These are phyloP conservation scores for Salmo trutta DNA, from an alignment of 2,797 vertebrate species.

Conservation along the genomic window DNA sequence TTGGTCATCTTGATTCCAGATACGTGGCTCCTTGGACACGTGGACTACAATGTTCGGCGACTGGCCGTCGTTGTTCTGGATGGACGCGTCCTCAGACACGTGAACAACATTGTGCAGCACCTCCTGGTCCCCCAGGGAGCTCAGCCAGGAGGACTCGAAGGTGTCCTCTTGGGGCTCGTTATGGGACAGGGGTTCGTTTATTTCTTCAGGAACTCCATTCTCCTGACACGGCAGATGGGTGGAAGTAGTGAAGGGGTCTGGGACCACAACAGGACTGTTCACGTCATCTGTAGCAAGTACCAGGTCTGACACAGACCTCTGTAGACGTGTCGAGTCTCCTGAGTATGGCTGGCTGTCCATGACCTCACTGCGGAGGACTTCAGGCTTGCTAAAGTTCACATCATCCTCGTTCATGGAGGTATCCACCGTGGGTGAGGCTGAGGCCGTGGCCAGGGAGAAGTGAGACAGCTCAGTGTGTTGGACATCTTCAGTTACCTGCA, in stretches of 20 bases:
- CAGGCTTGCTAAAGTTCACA: conserved; percentile 66
- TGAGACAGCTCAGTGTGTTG: conserved; percentile 8
- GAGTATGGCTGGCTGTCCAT: conserved; percentile 46
- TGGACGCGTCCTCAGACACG: conserved; percentile 50
- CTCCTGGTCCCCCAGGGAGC: conserved; percentile 34
- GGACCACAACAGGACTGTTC: neutral
- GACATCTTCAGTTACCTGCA: conserved; percentile 46
- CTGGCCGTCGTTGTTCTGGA: conserved; percentile 61
- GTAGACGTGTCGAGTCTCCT: conserved; percentile 44
- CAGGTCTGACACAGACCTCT: conserved; percentile 24
- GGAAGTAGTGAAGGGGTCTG: neutral
- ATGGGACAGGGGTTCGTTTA: neutral
- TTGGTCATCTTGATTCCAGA: conserved; percentile 3
- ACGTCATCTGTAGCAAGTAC: neutral
- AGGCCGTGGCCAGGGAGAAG: neutral
- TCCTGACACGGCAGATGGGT: conserved; percentile 32
- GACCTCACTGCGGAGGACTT: conserved; percentile 40
- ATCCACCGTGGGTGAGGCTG: neutral
- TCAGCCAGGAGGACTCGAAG: conserved; percentile 54
- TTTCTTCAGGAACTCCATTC: conserved; percentile 34
- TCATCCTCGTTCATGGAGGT: conserved; percentile 13
- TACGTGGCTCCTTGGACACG: neutral
- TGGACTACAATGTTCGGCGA: conserved; percentile 6
- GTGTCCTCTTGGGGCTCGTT: conserved; percentile 68
- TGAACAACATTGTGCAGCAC: conserved; percentile 38